Evolutionary conservation across 2,113 vertebrate species (phyloP).

Genomic region (Otolemur garnettii): DNA sequence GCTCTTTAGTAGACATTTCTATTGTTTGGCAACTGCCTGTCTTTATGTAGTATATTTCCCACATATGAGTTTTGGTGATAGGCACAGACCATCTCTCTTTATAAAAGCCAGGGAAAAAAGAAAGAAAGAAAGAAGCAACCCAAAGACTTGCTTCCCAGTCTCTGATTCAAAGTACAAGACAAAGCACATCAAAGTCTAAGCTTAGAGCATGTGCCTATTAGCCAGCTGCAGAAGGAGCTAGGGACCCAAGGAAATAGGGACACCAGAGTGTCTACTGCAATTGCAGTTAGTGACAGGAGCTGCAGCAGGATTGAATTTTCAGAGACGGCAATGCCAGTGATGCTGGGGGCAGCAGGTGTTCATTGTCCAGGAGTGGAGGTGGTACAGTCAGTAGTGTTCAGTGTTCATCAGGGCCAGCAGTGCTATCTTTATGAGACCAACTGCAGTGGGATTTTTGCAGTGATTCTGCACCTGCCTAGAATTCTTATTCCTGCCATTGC

Average conservation of each 20-base stretch:
- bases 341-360: not conserved
- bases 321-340: not conserved
- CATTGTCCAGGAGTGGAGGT: not conserved
- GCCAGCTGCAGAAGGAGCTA: too few species aligned
- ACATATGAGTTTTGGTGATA: not conserved
- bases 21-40: not conserved
- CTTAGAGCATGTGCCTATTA: too few species aligned
- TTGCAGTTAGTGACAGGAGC: not conserved
- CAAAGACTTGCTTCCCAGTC: not conserved
- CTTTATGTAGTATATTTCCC: not conserved
- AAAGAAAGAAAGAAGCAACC: not conserved
- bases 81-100: not conserved
- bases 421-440: not conserved
- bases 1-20: not conserved
- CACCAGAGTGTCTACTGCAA: not conserved
- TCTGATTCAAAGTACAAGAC: too few species aligned
- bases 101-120: not conserved
- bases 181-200: too few species aligned
- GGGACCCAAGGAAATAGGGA: not conserved
- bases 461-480: not conserved
- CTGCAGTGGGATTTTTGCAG: not conserved
- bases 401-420: not conserved
- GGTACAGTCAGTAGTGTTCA: not conserved
- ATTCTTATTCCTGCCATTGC: not conserved
- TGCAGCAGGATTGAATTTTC: slow-evolving; percentile 13